A percentile compares a stretch with the other conserved stretches of the same genome.
phyloP scores from a whole-genome alignment of 2,113 vertebrate genomes.

The Phrynosoma platyrhinos region DNA sequence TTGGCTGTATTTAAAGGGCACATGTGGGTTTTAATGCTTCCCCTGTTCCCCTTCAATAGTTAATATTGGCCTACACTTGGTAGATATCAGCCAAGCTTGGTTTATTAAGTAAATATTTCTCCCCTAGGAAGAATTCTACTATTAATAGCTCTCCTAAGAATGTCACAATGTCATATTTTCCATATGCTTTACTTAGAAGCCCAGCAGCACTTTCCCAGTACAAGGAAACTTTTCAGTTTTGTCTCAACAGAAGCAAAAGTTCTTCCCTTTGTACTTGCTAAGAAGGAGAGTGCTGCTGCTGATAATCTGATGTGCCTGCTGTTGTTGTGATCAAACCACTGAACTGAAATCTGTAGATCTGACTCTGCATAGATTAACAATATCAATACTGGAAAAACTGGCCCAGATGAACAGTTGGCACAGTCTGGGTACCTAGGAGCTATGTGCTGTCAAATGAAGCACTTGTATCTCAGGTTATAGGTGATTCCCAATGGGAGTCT shows the following conservation, averaged over 20 bases:
- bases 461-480: no score
- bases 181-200: not conserved
- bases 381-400: not conserved
- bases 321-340: no score
- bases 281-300: not conserved
- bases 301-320: not conserved
- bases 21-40: not conserved
- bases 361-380: not conserved
- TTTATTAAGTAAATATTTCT: constrained; percentile 11
- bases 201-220: not conserved
- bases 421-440: no score
- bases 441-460: no score
- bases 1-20: not conserved
- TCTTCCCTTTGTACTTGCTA: not conserved
- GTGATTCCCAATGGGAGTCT: no score
- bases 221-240: not conserved
- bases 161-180: not conserved
- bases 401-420: no score
- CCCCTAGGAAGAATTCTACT: not conserved
- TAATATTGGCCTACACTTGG: not conserved
- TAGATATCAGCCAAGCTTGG: not conserved
- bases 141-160: not conserved
- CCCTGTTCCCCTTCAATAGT: not conserved
- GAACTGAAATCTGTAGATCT: not conserved
- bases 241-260: not conserved